Evolutionary conservation across 1,140 invertebrate genomes (phyloP).

Genomic region (Atopsyche davidsoni): DNA sequence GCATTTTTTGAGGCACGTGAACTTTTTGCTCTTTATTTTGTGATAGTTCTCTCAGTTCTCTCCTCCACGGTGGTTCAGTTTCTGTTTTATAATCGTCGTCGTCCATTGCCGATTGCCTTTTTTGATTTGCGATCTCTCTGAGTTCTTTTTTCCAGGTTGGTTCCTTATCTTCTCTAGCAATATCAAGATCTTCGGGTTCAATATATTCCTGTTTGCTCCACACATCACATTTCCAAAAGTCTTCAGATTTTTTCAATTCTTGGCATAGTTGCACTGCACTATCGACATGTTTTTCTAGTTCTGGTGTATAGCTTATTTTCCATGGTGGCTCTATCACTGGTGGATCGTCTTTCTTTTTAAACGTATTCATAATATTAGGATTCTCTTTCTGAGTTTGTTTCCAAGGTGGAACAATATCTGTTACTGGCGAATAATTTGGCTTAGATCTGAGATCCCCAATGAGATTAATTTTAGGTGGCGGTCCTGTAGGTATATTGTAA

Average conservation of each 20-base stretch:
- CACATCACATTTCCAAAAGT: conserved; percentile 20
- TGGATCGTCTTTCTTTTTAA: no score
- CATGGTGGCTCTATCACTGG: conserved; percentile 15
- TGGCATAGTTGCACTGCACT: neutral
- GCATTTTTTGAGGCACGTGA: conserved; percentile 4
- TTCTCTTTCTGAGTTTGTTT: neutral
- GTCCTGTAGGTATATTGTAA: conserved; percentile 20
- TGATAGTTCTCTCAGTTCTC: conserved; percentile 45
- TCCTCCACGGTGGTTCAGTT: conserved; percentile 44
- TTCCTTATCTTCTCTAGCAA: conserved; percentile 19
- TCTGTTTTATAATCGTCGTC: conserved; percentile 26
- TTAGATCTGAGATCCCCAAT: conserved; percentile 13
- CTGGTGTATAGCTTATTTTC: no score
- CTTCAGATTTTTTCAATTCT: conserved; percentile 8
- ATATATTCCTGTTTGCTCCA: conserved; percentile 16
- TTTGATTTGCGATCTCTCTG: conserved; percentile 25
- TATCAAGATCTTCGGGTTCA: neutral
- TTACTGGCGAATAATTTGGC: conserved; percentile 3
- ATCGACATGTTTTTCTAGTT: conserved; percentile 1
- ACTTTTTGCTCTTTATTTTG: conserved; percentile 26
- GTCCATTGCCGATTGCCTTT: conserved; percentile 20
- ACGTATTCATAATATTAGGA: no score
- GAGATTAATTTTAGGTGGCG: conserved; percentile 24
- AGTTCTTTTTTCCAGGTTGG: conserved; percentile 28
- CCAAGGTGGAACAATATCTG: conserved; percentile 12